phyloP scores from a whole-genome alignment of 2,797 vertebrate genomes.

The Darevskia nairensis region DNA sequence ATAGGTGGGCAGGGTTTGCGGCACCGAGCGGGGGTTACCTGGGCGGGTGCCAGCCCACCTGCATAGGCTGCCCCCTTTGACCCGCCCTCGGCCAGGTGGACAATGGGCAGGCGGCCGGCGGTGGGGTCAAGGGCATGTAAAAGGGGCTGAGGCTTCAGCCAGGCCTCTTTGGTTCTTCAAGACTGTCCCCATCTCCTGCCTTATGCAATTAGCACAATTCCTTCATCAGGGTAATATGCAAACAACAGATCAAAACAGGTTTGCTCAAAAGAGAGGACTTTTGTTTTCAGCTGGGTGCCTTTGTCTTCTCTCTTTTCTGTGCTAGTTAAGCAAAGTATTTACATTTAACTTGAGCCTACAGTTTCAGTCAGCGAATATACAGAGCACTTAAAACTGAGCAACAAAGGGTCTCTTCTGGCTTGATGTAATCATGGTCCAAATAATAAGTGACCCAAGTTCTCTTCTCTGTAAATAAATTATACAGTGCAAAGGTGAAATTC shows the following conservation, averaged over 20 bases:
- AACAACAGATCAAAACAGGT: neutral
- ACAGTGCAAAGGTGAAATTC: conserved; percentile 18
- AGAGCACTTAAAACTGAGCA: conserved; percentile 5
- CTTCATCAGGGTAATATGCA: conserved; percentile 11
- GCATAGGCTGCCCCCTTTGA: too few species aligned
- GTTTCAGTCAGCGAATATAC: neutral
- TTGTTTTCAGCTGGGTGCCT: neutral
- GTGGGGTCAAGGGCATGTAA: too few species aligned
- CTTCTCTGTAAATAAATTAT: conserved; percentile 11
- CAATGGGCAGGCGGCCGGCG: too few species aligned
- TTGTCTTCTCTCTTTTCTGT: conserved; percentile 4
- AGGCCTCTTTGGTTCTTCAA: neutral
- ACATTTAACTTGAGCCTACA: conserved; percentile 5
- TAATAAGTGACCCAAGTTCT: neutral
- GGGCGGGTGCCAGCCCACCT: too few species aligned
- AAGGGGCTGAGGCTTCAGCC: too few species aligned
- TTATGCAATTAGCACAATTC: neutral
- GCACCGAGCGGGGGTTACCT: too few species aligned
- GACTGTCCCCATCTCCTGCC: neutral
- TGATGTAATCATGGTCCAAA: conserved; percentile 10
- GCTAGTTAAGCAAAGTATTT: conserved; percentile 28
- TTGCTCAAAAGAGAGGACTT: neutral
- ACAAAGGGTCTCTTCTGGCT: neutral
- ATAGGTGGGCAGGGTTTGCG: too few species aligned
- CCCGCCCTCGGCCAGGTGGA: too few species aligned